Conservation (phyloP, 2,113 vertebrate species). For the Forbesichthys agassizii region DNA sequence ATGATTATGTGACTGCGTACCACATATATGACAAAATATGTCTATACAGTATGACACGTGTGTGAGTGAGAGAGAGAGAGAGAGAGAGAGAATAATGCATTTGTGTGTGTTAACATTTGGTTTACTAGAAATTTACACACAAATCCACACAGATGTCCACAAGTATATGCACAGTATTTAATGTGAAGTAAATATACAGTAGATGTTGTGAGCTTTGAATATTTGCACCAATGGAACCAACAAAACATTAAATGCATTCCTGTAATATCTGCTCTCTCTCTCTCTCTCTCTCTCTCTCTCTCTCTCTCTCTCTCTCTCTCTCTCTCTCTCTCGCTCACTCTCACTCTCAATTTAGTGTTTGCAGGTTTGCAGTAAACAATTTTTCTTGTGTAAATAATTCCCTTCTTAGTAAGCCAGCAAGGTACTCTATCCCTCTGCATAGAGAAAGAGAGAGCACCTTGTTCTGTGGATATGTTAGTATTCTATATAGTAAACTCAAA, state of each 20-base stretch:
- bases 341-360: background rate
- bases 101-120: too few species aligned
- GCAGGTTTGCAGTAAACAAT: slow-evolving; percentile 19
- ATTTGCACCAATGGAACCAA: background rate
- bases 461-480: slow-evolving; percentile 6
- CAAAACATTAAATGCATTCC: background rate
- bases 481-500: slow-evolving; percentile 5
- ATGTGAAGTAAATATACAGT: background rate
- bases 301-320: slow-evolving; percentile 2
- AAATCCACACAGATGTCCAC: slow-evolving; percentile 7
- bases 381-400: slow-evolving; percentile 24
- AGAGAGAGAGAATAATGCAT: too few species aligned
- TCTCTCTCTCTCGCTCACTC: background rate
- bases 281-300: background rate
- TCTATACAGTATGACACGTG: too few species aligned
- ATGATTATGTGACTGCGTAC: too few species aligned
- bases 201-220: background rate
- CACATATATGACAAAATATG: background rate
- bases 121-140: background rate
- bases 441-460: too few species aligned
- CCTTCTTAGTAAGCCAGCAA: background rate
- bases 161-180: background rate
- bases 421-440: background rate
- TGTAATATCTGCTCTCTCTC: slow-evolving; percentile 6
- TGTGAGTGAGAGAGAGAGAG: too few species aligned